Conservation (phyloP, 2,113 vertebrate genomes). For the Girardinichthys multiradiatus region DNA sequence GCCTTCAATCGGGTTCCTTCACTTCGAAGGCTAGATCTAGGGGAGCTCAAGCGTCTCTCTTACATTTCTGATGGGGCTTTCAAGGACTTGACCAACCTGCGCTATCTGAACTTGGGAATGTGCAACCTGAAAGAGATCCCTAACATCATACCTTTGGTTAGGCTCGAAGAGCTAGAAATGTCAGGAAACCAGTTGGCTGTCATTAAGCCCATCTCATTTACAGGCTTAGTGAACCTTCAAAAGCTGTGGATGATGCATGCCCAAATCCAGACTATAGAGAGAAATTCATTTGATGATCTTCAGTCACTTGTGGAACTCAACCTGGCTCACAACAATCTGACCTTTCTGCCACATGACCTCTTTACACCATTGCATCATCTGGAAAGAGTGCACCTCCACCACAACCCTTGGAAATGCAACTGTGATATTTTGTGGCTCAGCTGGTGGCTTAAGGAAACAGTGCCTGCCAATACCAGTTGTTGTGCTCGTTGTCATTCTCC, state of each 20-base stretch:
- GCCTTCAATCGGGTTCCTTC: slow-evolving; percentile 83
- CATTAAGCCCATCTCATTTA: slow-evolving; percentile 79
- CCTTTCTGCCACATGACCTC: slow-evolving; percentile 81
- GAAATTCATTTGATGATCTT: slow-evolving; percentile 83
- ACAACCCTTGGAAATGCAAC: slow-evolving; percentile 85
- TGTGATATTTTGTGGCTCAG: slow-evolving; percentile 84
- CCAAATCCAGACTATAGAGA: slow-evolving; percentile 82
- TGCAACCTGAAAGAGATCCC: slow-evolving; percentile 85
- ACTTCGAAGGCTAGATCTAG: slow-evolving; percentile 79
- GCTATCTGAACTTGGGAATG: slow-evolving; percentile 83
- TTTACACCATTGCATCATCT: slow-evolving; percentile 80
- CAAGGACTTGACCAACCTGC: slow-evolving; percentile 81
- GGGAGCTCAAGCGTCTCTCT: slow-evolving; percentile 82
- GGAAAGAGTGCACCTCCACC: slow-evolving; percentile 81
- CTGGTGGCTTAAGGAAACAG: slow-evolving; percentile 83
- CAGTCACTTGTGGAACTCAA: slow-evolving; percentile 82
- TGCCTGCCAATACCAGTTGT: slow-evolving; percentile 82
- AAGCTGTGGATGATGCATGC: slow-evolving; percentile 97
- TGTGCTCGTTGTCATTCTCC: slow-evolving; percentile 81
- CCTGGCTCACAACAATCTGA: slow-evolving; percentile 83
- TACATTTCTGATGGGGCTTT: slow-evolving; percentile 82
- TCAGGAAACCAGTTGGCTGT: slow-evolving; percentile 81
- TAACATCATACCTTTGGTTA: slow-evolving; percentile 79
- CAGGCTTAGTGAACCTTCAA: slow-evolving; percentile 84
- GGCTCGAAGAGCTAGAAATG: slow-evolving; percentile 82